Evolutionary conservation across 2,113 vertebrate species (phyloP).

Genomic region (Campylomormyrus tamandua): DNA sequence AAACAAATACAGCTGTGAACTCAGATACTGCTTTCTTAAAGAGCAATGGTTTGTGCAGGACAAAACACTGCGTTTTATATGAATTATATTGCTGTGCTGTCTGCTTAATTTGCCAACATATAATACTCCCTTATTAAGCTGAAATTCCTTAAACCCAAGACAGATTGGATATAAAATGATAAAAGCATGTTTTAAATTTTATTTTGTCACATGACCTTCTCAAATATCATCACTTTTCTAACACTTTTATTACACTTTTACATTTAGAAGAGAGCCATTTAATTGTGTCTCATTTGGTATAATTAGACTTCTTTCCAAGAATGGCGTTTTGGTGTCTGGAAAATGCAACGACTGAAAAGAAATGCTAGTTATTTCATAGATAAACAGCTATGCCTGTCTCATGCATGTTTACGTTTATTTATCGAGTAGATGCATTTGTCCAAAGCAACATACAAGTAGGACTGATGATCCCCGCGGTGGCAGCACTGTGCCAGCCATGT

Average conservation of each 20-base stretch:
- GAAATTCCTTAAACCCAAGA: neutral
- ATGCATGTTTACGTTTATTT: neutral
- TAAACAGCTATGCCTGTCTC: neutral
- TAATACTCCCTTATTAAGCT: neutral
- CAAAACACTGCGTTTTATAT: neutral
- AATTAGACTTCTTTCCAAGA: neutral
- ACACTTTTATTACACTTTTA: neutral
- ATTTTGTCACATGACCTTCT: slow-evolving; percentile 1
- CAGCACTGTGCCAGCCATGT: neutral
- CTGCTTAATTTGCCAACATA: neutral
- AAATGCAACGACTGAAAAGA: neutral
- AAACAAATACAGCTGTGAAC: slow-evolving; percentile 11
- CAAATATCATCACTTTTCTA: slow-evolving; percentile 2
- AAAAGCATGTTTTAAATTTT: neutral
- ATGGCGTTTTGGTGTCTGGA: neutral
- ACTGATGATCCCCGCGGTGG: neutral
- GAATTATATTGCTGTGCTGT: neutral
- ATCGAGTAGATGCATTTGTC: neutral
- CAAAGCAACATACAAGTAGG: neutral
- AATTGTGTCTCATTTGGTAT: neutral
- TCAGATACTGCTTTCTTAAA: neutral
- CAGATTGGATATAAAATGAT: slow-evolving; percentile 3
- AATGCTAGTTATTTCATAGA: neutral
- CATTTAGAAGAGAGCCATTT: neutral
- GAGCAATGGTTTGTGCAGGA: neutral